phyloP scores from a whole-genome alignment of 2,888 invertebrate species.

The Gortyna flavago region DNA sequence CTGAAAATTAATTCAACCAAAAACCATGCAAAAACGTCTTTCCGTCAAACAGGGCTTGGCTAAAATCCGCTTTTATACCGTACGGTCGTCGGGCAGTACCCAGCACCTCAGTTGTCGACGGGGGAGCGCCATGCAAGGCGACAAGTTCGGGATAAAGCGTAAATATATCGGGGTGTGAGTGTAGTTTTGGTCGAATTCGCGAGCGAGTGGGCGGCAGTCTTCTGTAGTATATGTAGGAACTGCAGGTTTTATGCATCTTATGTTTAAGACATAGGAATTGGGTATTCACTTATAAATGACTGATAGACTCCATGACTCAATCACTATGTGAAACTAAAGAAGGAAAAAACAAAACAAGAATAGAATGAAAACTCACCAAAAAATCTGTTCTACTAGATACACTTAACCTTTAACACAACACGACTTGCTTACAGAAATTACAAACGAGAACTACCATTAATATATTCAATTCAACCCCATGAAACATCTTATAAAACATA shows the following conservation, averaged over 20 bases:
- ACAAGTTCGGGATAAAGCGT: conserved; percentile 83
- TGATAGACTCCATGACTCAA: too few species aligned
- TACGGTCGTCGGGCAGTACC: conserved; percentile 20
- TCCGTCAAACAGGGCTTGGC: conserved; percentile 18
- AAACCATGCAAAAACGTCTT: conserved; percentile 37
- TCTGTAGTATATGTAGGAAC: conserved; percentile 70
- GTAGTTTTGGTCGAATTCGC: conserved; percentile 86
- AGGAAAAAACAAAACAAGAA: not conserved
- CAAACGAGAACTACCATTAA: conserved; percentile 30
- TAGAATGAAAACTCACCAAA: conserved; percentile 18
- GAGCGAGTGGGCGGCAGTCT: conserved; percentile 81
- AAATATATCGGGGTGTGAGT: conserved; percentile 85
- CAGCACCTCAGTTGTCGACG: conserved; percentile 47
- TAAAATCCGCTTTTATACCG: conserved; percentile 39
- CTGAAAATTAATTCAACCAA: not conserved
- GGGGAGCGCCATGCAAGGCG: conserved; percentile 70
- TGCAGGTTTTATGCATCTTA: conserved; percentile 41
- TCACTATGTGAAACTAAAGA: too few species aligned
- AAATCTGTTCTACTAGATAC: not conserved
- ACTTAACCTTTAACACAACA: conserved; percentile 30
- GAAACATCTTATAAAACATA: conserved; percentile 47
- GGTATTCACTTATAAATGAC: not conserved
- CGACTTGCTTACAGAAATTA: conserved; percentile 20
- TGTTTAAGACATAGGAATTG: not conserved
- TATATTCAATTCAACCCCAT: conserved; percentile 43